Percentiles rank a stretch among this genome's conserved stretches.
These are phyloP conservation scores for Ambastaia sidthimunki DNA, from an alignment of 2,797 vertebrate genomes.

Conservation along the genomic window DNA sequence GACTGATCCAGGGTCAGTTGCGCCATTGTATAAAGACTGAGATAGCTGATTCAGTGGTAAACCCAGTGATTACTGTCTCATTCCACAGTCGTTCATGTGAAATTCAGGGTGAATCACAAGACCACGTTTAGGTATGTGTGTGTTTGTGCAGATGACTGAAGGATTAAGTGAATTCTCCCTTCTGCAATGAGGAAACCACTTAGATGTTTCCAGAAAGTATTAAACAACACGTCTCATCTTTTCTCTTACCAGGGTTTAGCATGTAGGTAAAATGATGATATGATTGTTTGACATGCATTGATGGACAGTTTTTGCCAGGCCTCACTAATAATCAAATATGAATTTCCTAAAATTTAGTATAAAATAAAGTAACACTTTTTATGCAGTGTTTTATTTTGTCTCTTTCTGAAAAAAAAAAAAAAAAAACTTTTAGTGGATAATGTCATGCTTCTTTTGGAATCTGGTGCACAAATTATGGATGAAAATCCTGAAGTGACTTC, in stretches of 20 bases:
- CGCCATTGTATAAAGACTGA: slow-evolving; percentile 3
- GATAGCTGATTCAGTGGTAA: slow-evolving; percentile 29
- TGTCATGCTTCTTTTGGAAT: slow-evolving; percentile 11
- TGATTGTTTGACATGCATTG: not conserved
- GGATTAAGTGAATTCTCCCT: not conserved
- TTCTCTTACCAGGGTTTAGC: not conserved
- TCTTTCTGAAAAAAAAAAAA: not conserved
- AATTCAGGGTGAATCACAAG: slow-evolving; percentile 51
- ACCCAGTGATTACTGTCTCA: slow-evolving; percentile 11
- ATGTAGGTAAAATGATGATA: not conserved
- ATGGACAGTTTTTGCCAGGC: not conserved
- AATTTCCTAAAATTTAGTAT: not conserved
- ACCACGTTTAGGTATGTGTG: slow-evolving; percentile 17
- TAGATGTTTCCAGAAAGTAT: not conserved
- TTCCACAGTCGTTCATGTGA: slow-evolving; percentile 46
- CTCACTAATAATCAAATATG: not conserved
- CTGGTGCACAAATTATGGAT: slow-evolving; percentile 34
- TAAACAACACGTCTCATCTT: not conserved
- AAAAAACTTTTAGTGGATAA: not conserved
- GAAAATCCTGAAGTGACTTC: slow-evolving; percentile 31
- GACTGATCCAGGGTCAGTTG: slow-evolving; percentile 17
- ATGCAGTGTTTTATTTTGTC: not conserved
- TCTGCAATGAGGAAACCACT: not conserved
- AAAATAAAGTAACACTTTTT: not conserved
- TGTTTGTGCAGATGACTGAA: slow-evolving; percentile 19